Evolutionary conservation across 2,888 invertebrate genomes (phyloP).

Genomic region (Xanthorhoe spadicearia): DNA sequence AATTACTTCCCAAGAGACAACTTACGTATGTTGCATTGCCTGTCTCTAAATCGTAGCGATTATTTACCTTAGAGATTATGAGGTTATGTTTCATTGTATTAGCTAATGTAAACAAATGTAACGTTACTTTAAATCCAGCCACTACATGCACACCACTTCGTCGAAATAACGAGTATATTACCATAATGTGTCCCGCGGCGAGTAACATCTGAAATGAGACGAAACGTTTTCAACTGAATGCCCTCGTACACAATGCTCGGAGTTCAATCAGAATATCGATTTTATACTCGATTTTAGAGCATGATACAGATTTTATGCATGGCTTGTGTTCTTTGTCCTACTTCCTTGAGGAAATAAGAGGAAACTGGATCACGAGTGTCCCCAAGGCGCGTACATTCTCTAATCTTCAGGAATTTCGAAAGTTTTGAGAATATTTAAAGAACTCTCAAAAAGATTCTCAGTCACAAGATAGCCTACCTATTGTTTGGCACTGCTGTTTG

Average conservation of each 20-base stretch:
- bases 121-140: constrained; percentile 1
- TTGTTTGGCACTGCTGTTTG: too few species aligned
- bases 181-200: constrained; percentile 35
- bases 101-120: background rate
- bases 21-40: too few species aligned
- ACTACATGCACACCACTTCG: constrained; percentile 14
- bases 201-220: constrained; percentile 35
- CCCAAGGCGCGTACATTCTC: too few species aligned
- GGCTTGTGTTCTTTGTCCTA: constrained; percentile 7
- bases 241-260: constrained; percentile 28
- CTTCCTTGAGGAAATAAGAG: background rate
- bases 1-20: too few species aligned
- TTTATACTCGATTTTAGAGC: constrained; percentile 21
- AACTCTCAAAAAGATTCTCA: too few species aligned
- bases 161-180: constrained; percentile 35
- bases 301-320: constrained; percentile 26
- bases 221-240: constrained; percentile 34
- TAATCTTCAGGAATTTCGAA: too few species aligned
- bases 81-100: background rate
- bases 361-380: too few species aligned
- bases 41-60: too few species aligned
- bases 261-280: constrained; percentile 34
- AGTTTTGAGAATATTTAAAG: too few species aligned
- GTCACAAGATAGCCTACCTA: too few species aligned
- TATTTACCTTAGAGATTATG: too few species aligned